Conservation (phyloP, 1,140 invertebrate genomes). For the Brachionus sp. region DNA sequence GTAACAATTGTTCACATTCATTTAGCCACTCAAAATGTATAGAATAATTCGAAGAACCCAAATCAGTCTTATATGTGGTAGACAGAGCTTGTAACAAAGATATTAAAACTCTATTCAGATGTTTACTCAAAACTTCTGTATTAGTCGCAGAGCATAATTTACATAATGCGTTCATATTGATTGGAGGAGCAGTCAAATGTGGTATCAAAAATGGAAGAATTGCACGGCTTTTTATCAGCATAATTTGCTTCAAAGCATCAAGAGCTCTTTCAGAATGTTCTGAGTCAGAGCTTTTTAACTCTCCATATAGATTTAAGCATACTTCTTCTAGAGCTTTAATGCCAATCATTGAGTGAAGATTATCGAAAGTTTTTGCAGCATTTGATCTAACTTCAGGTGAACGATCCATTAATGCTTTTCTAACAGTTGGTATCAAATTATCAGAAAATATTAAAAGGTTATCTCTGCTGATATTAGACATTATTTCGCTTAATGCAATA, state of each 20-base stretch:
- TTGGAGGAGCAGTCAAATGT: slow-evolving; percentile 76
- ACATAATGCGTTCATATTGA: slow-evolving; percentile 87
- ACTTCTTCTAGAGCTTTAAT: slow-evolving; percentile 89
- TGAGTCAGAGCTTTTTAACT: not conserved
- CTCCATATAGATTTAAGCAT: not conserved
- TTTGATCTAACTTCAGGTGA: slow-evolving; percentile 84
- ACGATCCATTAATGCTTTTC: slow-evolving; percentile 86
- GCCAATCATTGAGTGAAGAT: slow-evolving; percentile 87
- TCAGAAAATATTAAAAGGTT: slow-evolving; percentile 73
- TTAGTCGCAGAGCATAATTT: slow-evolving; percentile 81
- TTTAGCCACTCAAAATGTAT: slow-evolving; percentile 68
- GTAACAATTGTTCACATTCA: slow-evolving; percentile 84
- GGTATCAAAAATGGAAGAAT: slow-evolving; percentile 92
- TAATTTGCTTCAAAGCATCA: slow-evolving; percentile 89
- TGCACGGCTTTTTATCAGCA: slow-evolving; percentile 89
- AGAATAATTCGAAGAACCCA: not conserved
- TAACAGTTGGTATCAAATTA: slow-evolving; percentile 91
- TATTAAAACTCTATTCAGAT: slow-evolving; percentile 82
- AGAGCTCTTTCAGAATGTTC: slow-evolving; percentile 63
- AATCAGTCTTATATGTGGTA: not conserved
- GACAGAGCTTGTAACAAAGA: slow-evolving; percentile 77
- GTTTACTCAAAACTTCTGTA: slow-evolving; percentile 83
- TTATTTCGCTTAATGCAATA: slow-evolving; percentile 95
- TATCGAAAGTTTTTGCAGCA: slow-evolving; percentile 92
- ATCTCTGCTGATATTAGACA: slow-evolving; percentile 88